These are phyloP conservation scores for Sciurus vulgaris DNA, from an alignment of 2,797 vertebrate genomes.

Conservation along the genomic window DNA sequence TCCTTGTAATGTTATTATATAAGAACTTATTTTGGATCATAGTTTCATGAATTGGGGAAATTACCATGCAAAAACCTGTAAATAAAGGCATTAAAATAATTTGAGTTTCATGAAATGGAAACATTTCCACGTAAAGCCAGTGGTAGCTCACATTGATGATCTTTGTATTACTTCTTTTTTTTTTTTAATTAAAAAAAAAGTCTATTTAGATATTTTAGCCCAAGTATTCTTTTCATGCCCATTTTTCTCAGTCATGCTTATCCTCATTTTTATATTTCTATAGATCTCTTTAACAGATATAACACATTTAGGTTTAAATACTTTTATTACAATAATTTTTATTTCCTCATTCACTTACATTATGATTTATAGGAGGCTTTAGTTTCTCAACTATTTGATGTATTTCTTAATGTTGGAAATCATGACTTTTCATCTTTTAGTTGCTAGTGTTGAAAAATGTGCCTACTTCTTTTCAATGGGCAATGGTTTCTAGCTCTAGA, in stretches of 20 bases:
- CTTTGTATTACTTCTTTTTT: not conserved
- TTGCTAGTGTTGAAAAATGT: not conserved
- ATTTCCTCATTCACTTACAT: not conserved
- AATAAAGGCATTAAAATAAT: not conserved
- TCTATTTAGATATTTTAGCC: not conserved
- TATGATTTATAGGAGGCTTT: not conserved
- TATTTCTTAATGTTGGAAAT: not conserved
- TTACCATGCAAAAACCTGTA: not conserved
- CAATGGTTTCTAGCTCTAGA: not conserved
- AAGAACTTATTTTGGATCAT: not conserved
- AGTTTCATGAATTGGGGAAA: not conserved
- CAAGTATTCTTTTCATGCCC: not conserved
- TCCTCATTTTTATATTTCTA: not conserved
- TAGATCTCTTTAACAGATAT: not conserved
- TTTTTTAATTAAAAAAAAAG: not conserved
- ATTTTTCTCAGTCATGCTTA: not conserved
- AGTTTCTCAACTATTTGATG: not conserved
- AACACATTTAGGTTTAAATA: not conserved
- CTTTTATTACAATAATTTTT: not conserved
- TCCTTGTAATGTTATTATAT: not conserved
- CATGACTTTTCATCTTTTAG: not conserved
- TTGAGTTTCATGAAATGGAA: not conserved
- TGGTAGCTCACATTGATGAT: not conserved
- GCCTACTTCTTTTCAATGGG: not conserved
- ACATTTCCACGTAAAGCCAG: not conserved